Evolutionary conservation across 2,113 vertebrate genomes (phyloP), one percentile per base, ranked within the genome.

Genomic region (Cyphomyrus discorhynchus): DNA sequence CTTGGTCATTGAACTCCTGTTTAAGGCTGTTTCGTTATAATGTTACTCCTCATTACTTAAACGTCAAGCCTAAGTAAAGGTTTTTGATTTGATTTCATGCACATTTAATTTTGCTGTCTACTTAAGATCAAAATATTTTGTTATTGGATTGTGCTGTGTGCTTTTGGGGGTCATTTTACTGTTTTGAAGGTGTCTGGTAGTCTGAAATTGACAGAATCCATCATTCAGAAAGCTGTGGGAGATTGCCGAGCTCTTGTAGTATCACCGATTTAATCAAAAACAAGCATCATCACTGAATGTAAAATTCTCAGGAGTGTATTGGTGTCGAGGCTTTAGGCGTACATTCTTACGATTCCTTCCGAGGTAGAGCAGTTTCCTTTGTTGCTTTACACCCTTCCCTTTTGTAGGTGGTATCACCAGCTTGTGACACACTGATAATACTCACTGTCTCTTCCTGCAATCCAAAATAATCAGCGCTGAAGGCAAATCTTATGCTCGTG

Each of bases 401-500:
- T 80, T 80, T 80, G 74, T 80, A 80, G 74, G 35, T 80, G 31
- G 74, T 42, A 80, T 35, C 35, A 42, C 11, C 74, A 42, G 74
- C 74, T 80, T 80, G 74, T 80, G 74, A 80, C 35, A 80, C 17
- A 80, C 74, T 80, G 74, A 80, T 80, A 80, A 42, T 42, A 80
- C 74, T 27, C 74, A 80, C 27, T 35, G 70, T 77, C 35, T 80
- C 35, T 80, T 80, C 4, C 74, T 7, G 39, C 74, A 42, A 15
- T 80, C 74, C 35, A 1, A 42, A 42, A 80, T 80, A 80, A 80
- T 80, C 74, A 42, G 74, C 39, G 74, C 74, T 80, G 35, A 42
- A 42, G 74, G 74, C 74, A 21, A 19, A 80, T 80, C 62, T 27
- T 80, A 13, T 19, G 17, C 74, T 15, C 74, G 17, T 80, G 74